Percentiles rank a stretch among this genome's conserved stretches.
These are phyloP conservation scores for Sclerurus mexicanus DNA, from an alignment of 2,113 vertebrate species.

Conservation along the genomic window DNA sequence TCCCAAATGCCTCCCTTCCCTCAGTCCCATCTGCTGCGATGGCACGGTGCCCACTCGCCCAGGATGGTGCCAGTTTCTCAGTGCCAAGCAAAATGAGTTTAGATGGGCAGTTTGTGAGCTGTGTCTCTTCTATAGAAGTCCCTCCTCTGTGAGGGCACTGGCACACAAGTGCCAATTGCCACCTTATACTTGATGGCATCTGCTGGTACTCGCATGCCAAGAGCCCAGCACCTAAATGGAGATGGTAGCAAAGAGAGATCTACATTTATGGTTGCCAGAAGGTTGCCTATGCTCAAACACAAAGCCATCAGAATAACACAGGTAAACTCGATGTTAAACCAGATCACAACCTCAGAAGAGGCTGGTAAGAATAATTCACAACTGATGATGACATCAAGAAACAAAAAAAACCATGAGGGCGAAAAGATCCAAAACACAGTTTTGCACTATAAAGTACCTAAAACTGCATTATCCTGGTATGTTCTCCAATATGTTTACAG, in stretches of 20 bases:
- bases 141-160: not conserved
- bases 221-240: not conserved
- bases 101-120: not conserved
- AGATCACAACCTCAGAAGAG: not conserved
- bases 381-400: not conserved
- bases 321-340: not conserved
- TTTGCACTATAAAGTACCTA: not conserved
- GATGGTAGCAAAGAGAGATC: not conserved
- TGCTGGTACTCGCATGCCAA: not conserved
- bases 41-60: not conserved
- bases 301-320: not conserved
- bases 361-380: not conserved
- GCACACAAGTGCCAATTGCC: not conserved
- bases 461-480: not conserved
- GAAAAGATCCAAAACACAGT: not conserved
- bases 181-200: not conserved
- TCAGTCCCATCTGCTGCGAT: slow-evolving; percentile 14
- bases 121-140: not conserved
- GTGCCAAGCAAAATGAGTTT: slow-evolving; percentile 46
- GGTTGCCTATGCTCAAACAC: not conserved
- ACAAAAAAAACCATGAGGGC: not conserved
- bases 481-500: fast-evolving
- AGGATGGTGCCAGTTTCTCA: not conserved
- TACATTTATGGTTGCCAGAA: not conserved
- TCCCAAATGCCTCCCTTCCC: not conserved